Evolutionary conservation across 2,113 vertebrate species (phyloP), one percentile per base, ranked within the genome.

Genomic region (Corythoichthys intestinalis): DNA sequence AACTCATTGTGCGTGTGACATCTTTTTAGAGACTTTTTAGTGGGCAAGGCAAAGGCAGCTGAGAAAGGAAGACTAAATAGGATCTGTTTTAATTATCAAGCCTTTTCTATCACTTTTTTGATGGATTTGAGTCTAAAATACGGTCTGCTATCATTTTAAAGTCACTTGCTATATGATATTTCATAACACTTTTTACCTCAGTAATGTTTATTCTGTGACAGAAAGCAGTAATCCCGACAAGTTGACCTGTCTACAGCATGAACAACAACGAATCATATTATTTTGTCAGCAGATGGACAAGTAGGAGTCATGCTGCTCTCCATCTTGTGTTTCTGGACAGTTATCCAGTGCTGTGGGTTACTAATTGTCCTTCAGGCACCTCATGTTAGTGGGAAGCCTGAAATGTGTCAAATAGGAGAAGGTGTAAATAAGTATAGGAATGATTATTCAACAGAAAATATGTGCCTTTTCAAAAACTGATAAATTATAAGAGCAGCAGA

Each of bases 261-360:
- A 70, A 71, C 79, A 72, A 71, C 65, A 73, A 78, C 63, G 20
- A 47, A 20, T 4, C 68, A 70, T 61, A 74, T 54, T 56, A 69
- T 74, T 69, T 39, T 68, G 83, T 50, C 4, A 78, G 74, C 80
- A 83, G 83, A 85, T 81, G 83, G 80, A 66, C 76, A 79, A 71
- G 83, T 78, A 80, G 74, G 78, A 83, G 83, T 78, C 81, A 44
- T 57, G 77, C 76, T 71, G 82, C 1, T 66, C 73, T 83, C 77
- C 83, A 81, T 82, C 77, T 75, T 83, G 80, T 70, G 69, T 72
- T 84, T 81, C 79, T 85, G 84, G 79, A 83, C 76, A 69, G 83
- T 78, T 76, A 86, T 80, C 70, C 67, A 72, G 67, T 83, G 81
- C 77, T 81, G 85, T 87, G 83, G 85, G 85, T 66, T 83, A 85